Evolutionary conservation across 2,113 vertebrate species (phyloP).

Genomic region (Triplophysa dalaica): DNA sequence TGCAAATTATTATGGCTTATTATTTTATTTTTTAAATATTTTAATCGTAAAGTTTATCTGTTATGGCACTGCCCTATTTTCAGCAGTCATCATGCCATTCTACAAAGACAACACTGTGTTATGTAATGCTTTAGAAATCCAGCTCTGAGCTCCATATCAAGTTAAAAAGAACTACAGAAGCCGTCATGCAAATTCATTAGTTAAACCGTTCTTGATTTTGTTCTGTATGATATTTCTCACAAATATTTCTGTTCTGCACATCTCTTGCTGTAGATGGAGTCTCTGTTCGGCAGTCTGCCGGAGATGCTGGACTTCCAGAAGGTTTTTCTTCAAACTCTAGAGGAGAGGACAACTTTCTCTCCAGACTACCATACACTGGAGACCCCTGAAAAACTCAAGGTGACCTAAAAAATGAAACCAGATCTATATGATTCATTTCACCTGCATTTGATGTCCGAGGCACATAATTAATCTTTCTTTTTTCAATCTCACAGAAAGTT

Average conservation of each 20-base stretch:
- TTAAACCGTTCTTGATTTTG: not conserved
- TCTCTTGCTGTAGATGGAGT: conserved; percentile 78
- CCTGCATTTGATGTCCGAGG: not conserved
- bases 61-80: too few species aligned
- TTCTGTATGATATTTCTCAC: too few species aligned
- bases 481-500: conserved; percentile 73
- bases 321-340: conserved; percentile 86
- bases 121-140: too few species aligned
- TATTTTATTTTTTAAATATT: too few species aligned
- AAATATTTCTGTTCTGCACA: not conserved
- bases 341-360: conserved; percentile 81
- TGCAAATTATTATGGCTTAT: too few species aligned
- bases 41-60: too few species aligned
- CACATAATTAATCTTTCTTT: not conserved
- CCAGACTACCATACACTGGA: conserved; percentile 79
- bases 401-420: conserved; percentile 49
- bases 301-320: conserved; percentile 90
- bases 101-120: too few species aligned
- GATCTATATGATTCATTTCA: not conserved
- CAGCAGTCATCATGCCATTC: too few species aligned
- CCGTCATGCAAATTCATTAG: too few species aligned
- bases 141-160: too few species aligned
- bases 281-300: conserved; percentile 84
- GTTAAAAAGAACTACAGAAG: too few species aligned
- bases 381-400: conserved; percentile 82